Percentiles rank a stretch among this genome's conserved stretches.
phyloP scores from a whole-genome alignment of 1,140 invertebrate genomes.

The Patella vulgata region DNA sequence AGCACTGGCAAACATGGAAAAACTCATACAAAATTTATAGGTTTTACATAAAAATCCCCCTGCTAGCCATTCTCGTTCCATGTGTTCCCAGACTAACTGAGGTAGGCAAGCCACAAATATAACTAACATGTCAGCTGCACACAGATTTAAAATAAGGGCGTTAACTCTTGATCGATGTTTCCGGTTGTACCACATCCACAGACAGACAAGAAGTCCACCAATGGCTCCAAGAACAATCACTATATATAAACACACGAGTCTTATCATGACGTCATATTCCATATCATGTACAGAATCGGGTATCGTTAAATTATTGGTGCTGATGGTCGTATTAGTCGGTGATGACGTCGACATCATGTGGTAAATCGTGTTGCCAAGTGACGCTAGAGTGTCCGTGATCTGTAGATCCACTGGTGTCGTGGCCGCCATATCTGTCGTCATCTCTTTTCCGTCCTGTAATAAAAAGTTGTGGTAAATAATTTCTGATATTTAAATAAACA shows the following conservation, averaged over 20 bases:
- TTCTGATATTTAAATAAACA: too few species aligned
- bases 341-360: too few species aligned
- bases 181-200: slow-evolving; percentile 55
- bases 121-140: slow-evolving; percentile 62
- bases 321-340: too few species aligned
- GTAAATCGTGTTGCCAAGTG: too few species aligned
- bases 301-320: too few species aligned
- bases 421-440: too few species aligned
- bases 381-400: too few species aligned
- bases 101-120: slow-evolving; percentile 55
- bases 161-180: slow-evolving; percentile 53
- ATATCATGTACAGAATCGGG: slow-evolving; percentile 42
- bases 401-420: too few species aligned
- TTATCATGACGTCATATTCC: slow-evolving; percentile 34
- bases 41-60: slow-evolving; percentile 62
- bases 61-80: slow-evolving; percentile 60
- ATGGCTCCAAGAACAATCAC: slow-evolving; percentile 48
- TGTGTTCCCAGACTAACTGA: slow-evolving; percentile 65
- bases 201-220: slow-evolving; percentile 45
- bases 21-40: slow-evolving; percentile 64
- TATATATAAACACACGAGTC: slow-evolving; percentile 38
- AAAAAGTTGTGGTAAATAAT: too few species aligned
- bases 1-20: slow-evolving; percentile 63
- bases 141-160: slow-evolving; percentile 64
- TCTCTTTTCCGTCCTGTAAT: too few species aligned